Base-by-base conservation (phyloP, 2,797 vertebrate genomes). In the Caiman crocodilus region DNA sequence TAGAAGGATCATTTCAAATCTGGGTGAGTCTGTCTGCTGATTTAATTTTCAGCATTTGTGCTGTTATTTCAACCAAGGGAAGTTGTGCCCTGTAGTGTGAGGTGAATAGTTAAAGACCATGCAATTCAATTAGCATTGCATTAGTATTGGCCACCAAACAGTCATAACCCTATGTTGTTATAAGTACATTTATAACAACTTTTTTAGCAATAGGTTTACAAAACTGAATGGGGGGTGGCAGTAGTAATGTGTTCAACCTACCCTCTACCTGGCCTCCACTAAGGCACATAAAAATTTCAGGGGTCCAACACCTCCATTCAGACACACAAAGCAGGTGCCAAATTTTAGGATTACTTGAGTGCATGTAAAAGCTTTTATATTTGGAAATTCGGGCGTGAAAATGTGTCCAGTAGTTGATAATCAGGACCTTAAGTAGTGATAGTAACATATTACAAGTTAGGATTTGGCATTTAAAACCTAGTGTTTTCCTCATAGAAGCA, bases 391-490 rank as follows among this genome's bases (percentile, higher is more conserved):
- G 35, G 30, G 65, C 9, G 14, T 69, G n/a, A 20, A 11, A 12
- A 35, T 30, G 12, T 30, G 18, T 67, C n/a, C 20, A 13, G 14
- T 32, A 32, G 5, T 32, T 35, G 65, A 69, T n/a, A 30, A 65
- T 32, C 32, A 35, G 30, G 30, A 32, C 18, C 20, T 69, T 69
- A 69, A 35, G 21, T 20, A 69, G 21, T 10, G 60, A 50, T 13
- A 61, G 23, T 23, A 63, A 25, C 28, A 63, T 6, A 28, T 28
- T 28, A 25, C 61, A 63, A 63, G 28, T 63, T 67, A 79, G 35
- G 15, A 90, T 63, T 84, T 78, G 55, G 69, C 76, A 86, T 85
- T 76, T 84, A 78, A 90, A 78, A 63, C 79, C 16, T 74, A 79
- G 42, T 87, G 82, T 90, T 81, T 85, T 69, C 28, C 84, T 80